These are phyloP conservation scores for Tetramorium alpestre DNA, from an alignment of 1,140 invertebrate species.

Conservation along the genomic window DNA sequence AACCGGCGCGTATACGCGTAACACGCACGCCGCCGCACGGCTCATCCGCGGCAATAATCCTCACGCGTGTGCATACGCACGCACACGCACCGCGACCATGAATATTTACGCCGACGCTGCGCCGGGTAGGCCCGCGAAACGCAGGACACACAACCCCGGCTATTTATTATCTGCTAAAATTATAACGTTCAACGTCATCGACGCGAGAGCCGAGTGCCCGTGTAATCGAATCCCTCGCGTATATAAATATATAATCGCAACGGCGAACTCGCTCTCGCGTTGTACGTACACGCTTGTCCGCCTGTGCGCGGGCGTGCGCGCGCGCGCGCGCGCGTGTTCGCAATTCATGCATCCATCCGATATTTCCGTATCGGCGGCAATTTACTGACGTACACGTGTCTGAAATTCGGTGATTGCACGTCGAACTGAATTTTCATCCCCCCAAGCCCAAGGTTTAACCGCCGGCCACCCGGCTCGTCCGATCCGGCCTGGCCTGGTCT, in stretches of 20 bases:
- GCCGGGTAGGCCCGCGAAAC: background rate
- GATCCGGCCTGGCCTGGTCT: conserved; percentile 16
- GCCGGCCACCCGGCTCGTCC: conserved; percentile 44
- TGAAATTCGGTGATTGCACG: conserved; percentile 69
- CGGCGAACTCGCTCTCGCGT: background rate
- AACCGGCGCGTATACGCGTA: conserved; percentile 20
- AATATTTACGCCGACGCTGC: conserved; percentile 60
- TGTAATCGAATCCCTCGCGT: conserved; percentile 64
- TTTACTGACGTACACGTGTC: conserved; percentile 65
- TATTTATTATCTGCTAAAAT: conserved; percentile 72
- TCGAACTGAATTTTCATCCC: conserved; percentile 66
- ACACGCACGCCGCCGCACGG: conserved; percentile 16
- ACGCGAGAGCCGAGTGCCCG: conserved; percentile 60
- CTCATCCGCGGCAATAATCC: conserved; percentile 52
- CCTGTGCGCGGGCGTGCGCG: background rate
- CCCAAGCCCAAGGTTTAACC: conserved; percentile 60
- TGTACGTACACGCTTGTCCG: background rate
- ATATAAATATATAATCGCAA: conserved; percentile 71
- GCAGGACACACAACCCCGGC: conserved; percentile 37
- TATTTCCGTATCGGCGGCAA: conserved; percentile 72
- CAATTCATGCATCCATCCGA: conserved; percentile 66
- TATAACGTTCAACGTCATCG: conserved; percentile 64
- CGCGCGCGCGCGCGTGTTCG: background rate
- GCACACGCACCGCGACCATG: conserved; percentile 23
- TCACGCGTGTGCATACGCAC: conserved; percentile 17